phyloP scores from a whole-genome alignment of 2,113 vertebrate species.

The Chaetorhynchus papuensis region DNA sequence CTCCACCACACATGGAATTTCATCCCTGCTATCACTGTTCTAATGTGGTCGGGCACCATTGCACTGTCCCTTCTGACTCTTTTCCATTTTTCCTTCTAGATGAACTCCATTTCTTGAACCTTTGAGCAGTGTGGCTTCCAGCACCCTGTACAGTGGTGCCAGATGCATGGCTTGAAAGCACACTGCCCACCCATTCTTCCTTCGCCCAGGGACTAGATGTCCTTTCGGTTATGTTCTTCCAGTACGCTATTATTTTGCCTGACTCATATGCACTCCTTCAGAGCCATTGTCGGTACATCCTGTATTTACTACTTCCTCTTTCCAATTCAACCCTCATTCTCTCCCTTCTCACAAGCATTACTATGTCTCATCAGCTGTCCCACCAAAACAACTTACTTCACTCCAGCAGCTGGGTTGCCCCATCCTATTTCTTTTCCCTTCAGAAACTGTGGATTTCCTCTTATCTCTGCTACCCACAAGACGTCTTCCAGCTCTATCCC shows the following conservation, averaged over 20 bases:
- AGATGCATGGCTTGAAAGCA: not conserved
- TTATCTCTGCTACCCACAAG: not conserved
- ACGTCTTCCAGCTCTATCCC: not conserved
- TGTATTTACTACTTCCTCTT: conserved; percentile 4
- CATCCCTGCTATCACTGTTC: not conserved
- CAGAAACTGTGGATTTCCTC: not conserved
- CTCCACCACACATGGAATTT: not conserved
- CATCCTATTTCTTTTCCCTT: not conserved
- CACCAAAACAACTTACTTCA: not conserved
- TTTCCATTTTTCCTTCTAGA: not conserved
- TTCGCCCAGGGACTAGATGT: not conserved
- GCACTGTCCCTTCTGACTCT: not conserved
- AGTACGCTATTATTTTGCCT: not conserved
- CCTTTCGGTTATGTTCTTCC: not conserved
- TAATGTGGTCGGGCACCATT: fast-evolving
- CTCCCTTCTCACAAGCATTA: not conserved
- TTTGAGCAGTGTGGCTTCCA: not conserved
- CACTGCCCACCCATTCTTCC: not conserved
- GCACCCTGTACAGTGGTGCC: not conserved
- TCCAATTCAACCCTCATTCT: not conserved
- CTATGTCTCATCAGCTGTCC: not conserved
- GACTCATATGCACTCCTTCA: not conserved
- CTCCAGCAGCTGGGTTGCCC: not conserved
- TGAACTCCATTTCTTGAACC: not conserved
- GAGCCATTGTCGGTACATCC: not conserved